Evolutionary conservation across 1,140 invertebrate genomes (phyloP).

Genomic region (Drosophila biarmipes): DNA sequence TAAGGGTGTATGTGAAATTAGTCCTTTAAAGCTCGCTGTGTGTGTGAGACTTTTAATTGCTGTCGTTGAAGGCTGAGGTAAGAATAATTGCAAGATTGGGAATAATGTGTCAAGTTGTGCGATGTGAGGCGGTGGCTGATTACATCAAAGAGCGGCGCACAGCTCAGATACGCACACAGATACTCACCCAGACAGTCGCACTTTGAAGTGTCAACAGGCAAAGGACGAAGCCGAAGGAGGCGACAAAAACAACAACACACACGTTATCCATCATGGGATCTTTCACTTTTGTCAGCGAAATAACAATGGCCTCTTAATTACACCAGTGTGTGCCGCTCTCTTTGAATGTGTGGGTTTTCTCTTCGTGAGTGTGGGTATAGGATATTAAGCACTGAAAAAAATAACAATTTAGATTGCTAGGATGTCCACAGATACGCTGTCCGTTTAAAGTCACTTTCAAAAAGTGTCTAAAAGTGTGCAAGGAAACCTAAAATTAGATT

Average conservation of each 20-base stretch:
- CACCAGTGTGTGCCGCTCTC: constrained; percentile 57
- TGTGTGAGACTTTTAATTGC: constrained; percentile 68
- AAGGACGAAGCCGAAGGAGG: constrained; percentile 43
- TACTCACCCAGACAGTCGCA: constrained; percentile 46
- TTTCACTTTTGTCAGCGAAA: constrained; percentile 84
- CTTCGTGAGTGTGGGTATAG: constrained; percentile 6
- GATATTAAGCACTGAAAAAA: constrained; percentile 10
- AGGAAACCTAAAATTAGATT: no score
- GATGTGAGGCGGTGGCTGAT: constrained; percentile 51
- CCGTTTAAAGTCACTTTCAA: no score
- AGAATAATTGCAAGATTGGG: constrained; percentile 83
- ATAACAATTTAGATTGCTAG: background rate
- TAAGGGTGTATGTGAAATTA: constrained; percentile 36
- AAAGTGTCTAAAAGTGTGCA: no score
- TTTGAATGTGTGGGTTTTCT: constrained; percentile 30
- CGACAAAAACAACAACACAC: constrained; percentile 32
- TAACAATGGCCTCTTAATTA: constrained; percentile 84
- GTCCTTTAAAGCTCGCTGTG: constrained; percentile 47
- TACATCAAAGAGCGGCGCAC: constrained; percentile 66
- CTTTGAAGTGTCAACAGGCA: constrained; percentile 83
- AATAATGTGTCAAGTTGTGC: constrained; percentile 72
- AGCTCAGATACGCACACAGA: constrained; percentile 12
- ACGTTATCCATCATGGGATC: constrained; percentile 82
- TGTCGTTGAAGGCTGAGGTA: constrained; percentile 80
- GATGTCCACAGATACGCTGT: no score